Evolutionary conservation across 2,888 invertebrate genomes (phyloP).

Genomic region (Xanthorhoe designata): DNA sequence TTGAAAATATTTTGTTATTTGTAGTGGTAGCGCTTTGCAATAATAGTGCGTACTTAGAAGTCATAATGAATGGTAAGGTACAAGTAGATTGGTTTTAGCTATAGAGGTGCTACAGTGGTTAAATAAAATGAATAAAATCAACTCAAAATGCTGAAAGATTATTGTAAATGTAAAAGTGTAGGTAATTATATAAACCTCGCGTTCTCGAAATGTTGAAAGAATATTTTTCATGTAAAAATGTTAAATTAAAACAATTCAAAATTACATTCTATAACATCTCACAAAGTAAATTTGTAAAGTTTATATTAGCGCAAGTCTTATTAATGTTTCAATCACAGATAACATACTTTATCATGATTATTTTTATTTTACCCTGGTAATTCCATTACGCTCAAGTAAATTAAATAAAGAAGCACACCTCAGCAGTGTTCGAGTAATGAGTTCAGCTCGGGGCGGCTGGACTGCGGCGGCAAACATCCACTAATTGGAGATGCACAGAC

Average conservation of each 20-base stretch:
- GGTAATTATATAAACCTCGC: no score
- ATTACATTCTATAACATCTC: no score
- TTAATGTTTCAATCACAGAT: no score
- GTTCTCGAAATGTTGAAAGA: background rate
- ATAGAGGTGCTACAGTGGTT: no score
- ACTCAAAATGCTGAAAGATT: no score
- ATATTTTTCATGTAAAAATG: background rate
- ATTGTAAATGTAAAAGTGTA: no score
- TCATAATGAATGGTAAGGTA: background rate
- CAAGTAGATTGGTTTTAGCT: no score
- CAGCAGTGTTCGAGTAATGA: slow-evolving; percentile 15
- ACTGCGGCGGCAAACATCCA: slow-evolving; percentile 9
- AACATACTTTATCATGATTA: background rate
- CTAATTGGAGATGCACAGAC: slow-evolving; percentile 24
- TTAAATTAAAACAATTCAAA: no score
- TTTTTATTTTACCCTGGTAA: background rate
- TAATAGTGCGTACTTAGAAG: background rate
- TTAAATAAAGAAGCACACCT: slow-evolving; percentile 12
- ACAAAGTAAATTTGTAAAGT: no score
- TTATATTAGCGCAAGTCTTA: no score
- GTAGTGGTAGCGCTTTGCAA: background rate
- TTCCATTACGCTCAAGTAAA: background rate
- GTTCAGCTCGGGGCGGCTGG: slow-evolving; percentile 15
- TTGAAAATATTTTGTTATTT: slow-evolving; percentile 30
- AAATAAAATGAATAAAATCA: no score